Evolutionary conservation across 2,113 vertebrate species (phyloP).

Genomic region (Apodemus speciosus): DNA sequence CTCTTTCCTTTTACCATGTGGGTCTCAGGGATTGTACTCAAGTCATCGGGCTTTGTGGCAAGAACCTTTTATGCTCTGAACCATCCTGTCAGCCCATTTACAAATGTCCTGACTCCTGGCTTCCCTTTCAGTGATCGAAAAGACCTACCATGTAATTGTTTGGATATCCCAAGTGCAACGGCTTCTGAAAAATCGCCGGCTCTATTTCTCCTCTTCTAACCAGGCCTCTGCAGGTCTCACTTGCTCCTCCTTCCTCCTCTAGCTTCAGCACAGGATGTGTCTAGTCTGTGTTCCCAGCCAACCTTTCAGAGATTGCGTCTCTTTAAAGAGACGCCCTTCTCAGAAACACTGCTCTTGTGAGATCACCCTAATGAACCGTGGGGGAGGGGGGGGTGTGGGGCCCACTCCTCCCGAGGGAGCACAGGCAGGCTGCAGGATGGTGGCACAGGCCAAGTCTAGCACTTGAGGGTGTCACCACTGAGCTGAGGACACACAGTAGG

Average conservation of each 20-base stretch:
- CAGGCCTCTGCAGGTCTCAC: neutral
- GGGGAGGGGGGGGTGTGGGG: neutral
- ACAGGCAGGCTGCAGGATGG: neutral
- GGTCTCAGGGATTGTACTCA: neutral
- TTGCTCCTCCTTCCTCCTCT: neutral
- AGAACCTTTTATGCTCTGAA: neutral
- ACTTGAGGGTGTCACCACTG: neutral
- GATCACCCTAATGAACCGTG: neutral
- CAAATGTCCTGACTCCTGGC: slow-evolving; percentile 10
- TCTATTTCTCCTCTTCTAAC: neutral
- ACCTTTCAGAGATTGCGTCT: neutral
- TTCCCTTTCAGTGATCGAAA: slow-evolving; percentile 41
- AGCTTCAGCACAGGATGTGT: neutral
- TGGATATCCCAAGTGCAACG: neutral
- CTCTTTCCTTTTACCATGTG: neutral
- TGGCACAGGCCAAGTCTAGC: neutral
- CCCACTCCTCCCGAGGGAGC: neutral
- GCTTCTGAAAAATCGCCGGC: neutral
- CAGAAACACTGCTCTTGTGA: neutral
- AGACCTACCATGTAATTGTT: neutral
- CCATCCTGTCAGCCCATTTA: neutral
- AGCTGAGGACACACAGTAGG: neutral
- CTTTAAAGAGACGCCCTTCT: neutral
- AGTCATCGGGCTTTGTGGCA: neutral
- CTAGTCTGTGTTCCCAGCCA: neutral